Evolutionary conservation across 2,113 vertebrate genomes (phyloP).

Genomic region (Chascanopsetta lugubris): DNA sequence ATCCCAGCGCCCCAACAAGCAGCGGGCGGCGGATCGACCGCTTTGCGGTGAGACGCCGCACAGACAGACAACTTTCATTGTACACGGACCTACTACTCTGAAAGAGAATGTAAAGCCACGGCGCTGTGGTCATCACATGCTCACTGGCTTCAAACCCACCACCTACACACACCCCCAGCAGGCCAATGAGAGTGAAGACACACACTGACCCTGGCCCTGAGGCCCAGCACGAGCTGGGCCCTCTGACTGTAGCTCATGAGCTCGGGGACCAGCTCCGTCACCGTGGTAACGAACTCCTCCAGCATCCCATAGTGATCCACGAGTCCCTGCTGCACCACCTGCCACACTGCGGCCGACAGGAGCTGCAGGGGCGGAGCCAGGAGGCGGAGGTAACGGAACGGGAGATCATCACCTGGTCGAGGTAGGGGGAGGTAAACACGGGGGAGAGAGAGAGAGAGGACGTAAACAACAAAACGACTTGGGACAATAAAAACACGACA

Average conservation of each 20-base stretch:
- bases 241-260: conserved; percentile 84
- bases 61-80: too few species aligned
- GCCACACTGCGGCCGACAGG: conserved; percentile 82
- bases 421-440: not conserved
- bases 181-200: not conserved
- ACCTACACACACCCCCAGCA: not conserved
- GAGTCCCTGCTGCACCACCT: conserved; percentile 72
- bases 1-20: too few species aligned
- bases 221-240: conserved; percentile 82
- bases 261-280: conserved; percentile 81
- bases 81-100: too few species aligned
- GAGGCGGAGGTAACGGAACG: conserved; percentile 70
- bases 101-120: too few species aligned
- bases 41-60: too few species aligned
- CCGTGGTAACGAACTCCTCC: conserved; percentile 80
- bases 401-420: conserved; percentile 65
- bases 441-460: not conserved
- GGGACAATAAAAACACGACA: not conserved
- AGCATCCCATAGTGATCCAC: conserved; percentile 81
- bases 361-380: conserved; percentile 79
- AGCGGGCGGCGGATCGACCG: too few species aligned
- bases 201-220: conserved; percentile 82
- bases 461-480: not conserved
- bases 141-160: not conserved
- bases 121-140: too few species aligned